Conservation (phyloP, 2,797 vertebrate genomes). For the Glossophaga mutica region DNA sequence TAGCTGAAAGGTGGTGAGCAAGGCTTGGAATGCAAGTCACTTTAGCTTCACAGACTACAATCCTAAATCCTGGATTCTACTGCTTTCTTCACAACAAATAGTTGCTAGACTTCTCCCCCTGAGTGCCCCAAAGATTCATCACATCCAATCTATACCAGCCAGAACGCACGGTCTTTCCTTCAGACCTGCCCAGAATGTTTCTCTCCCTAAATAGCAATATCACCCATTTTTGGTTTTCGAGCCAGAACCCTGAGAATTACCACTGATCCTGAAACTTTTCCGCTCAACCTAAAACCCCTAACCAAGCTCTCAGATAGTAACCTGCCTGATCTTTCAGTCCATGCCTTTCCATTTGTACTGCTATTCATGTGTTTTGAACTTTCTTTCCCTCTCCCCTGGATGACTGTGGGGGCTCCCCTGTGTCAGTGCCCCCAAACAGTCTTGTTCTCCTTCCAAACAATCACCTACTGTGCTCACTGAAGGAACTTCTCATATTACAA, state of each 20-base stretch:
- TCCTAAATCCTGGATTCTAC: not conserved
- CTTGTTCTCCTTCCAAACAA: not conserved
- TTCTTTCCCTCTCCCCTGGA: not conserved
- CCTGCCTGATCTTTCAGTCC: not conserved
- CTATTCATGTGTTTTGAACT: not conserved
- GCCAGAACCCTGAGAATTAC: not conserved
- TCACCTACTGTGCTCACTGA: not conserved
- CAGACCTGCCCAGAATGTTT: not conserved
- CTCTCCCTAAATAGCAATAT: not conserved
- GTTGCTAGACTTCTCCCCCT: not conserved
- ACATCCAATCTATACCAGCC: not conserved
- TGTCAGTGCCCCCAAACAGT: not conserved
- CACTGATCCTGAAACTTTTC: not conserved
- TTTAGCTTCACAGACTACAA: not conserved
- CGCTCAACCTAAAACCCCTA: not conserved
- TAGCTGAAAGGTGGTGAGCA: not conserved
- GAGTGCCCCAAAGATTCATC: not conserved
- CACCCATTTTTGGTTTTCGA: not conserved
- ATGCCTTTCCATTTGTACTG: not conserved
- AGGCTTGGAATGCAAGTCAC: not conserved
- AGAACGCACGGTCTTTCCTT: not conserved
- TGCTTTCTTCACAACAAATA: not conserved
- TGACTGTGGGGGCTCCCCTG: not conserved
- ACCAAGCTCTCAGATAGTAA: not conserved
- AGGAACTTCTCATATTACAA: not conserved